phyloP scores from a whole-genome alignment of 1,140 invertebrate genomes.

The Acromyrmex charruanus region DNA sequence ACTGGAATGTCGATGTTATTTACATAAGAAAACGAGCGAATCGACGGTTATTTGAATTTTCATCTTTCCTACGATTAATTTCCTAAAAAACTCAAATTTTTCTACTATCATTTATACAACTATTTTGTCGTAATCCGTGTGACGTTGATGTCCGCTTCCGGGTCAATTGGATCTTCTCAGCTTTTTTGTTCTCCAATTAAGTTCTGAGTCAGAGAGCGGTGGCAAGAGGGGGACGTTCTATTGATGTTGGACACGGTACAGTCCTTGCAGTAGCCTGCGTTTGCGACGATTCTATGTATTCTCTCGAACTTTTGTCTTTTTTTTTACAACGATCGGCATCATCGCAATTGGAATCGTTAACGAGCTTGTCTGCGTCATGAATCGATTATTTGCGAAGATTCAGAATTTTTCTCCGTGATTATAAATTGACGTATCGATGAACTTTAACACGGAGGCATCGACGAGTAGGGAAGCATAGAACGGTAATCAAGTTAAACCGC shows the following conservation, averaged over 20 bases:
- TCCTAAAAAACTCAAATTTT: slow-evolving; percentile 7
- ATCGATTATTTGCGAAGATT: slow-evolving; percentile 49
- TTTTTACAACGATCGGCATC: slow-evolving; percentile 3
- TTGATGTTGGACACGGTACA: slow-evolving; percentile 67
- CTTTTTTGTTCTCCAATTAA: slow-evolving; percentile 79
- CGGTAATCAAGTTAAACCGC: slow-evolving; percentile 54
- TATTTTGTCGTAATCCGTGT: not conserved
- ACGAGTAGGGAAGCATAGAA: not conserved
- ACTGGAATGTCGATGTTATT: slow-evolving; percentile 8
- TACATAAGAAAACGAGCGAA: slow-evolving; percentile 17
- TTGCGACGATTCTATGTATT: slow-evolving; percentile 43
- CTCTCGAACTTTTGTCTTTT: slow-evolving; percentile 4
- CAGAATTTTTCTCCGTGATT: slow-evolving; percentile 49
- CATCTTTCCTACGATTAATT: slow-evolving; percentile 15
- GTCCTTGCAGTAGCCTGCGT: slow-evolving; percentile 47
- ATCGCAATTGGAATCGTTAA: slow-evolving; percentile 50
- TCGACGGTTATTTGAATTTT: slow-evolving; percentile 9
- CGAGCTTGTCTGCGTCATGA: slow-evolving; percentile 47
- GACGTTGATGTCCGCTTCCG: slow-evolving; percentile 74
- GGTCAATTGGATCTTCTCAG: slow-evolving; percentile 73
- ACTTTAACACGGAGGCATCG: slow-evolving; percentile 49
- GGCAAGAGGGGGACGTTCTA: slow-evolving; percentile 47
- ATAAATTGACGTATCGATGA: slow-evolving; percentile 55
- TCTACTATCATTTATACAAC: not conserved
- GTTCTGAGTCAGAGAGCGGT: slow-evolving; percentile 68